These are phyloP conservation scores for Rhinella marina DNA, from an alignment of 2,797 vertebrate genomes.

Conservation along the genomic window DNA sequence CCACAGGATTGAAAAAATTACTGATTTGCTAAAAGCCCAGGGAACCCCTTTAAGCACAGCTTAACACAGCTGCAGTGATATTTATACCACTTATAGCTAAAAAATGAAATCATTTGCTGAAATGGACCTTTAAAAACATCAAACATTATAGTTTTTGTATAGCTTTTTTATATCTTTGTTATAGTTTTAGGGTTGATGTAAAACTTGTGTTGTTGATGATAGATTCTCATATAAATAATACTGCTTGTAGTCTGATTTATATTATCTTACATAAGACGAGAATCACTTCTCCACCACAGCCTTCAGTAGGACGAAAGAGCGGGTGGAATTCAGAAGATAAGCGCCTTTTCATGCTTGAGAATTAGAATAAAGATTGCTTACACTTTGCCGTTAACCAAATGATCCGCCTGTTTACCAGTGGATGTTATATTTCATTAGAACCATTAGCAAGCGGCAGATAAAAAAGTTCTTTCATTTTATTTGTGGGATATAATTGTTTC, in stretches of 20 bases:
- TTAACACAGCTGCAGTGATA: too few species aligned
- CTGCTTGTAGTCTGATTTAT: too few species aligned
- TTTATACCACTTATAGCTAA: too few species aligned
- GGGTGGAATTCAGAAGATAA: slow-evolving; percentile 38
- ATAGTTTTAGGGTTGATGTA: too few species aligned
- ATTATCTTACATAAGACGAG: neutral
- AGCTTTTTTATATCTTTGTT: too few species aligned
- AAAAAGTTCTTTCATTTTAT: slow-evolving; percentile 21
- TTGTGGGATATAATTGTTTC: slow-evolving; percentile 20
- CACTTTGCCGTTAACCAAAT: slow-evolving; percentile 42
- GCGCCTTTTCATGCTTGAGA: slow-evolving; percentile 4
- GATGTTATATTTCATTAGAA: slow-evolving; percentile 23
- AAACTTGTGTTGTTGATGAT: neutral
- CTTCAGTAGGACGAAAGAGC: neutral
- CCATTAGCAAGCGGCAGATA: slow-evolving; percentile 22
- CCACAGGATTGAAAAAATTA: too few species aligned
- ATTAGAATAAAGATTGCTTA: slow-evolving; percentile 11
- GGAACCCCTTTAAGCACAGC: too few species aligned
- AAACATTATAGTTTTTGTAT: too few species aligned
- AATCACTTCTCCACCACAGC: neutral
- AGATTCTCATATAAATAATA: neutral
- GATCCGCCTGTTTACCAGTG: slow-evolving; percentile 31
- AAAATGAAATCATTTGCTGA: too few species aligned
- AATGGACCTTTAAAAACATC: too few species aligned
- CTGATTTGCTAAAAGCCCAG: too few species aligned